These are phyloP conservation scores for Ursus arctos DNA, from an alignment of 2,113 vertebrate species.

Conservation along the genomic window DNA sequence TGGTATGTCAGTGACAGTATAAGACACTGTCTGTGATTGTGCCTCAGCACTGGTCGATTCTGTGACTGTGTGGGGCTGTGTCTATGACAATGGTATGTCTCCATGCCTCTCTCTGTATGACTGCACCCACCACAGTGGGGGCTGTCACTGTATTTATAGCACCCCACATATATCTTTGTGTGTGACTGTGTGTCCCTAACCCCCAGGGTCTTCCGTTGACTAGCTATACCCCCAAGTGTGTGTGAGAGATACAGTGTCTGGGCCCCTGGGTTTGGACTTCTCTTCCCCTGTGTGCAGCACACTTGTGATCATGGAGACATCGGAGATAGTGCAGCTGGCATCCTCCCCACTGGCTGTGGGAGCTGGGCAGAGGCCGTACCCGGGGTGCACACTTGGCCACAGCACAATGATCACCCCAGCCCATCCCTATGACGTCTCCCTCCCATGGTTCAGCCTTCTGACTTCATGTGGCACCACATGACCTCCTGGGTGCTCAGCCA, in stretches of 20 bases:
- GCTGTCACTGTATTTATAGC: background rate
- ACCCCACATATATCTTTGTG: background rate
- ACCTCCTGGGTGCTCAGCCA: constrained; percentile 88
- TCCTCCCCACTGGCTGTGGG: background rate
- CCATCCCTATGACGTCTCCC: background rate
- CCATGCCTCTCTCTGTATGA: background rate
- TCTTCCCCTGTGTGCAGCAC: background rate
- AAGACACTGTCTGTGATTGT: background rate
- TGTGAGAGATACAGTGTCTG: background rate
- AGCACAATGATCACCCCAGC: background rate
- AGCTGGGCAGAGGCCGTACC: background rate
- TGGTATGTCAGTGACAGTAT: background rate
- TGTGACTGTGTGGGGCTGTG: background rate
- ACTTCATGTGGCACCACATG: constrained; percentile 90
- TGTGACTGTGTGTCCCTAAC: background rate
- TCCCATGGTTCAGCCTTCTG: constrained; percentile 81
- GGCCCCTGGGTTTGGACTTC: background rate
- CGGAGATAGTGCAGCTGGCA: background rate
- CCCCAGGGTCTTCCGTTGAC: background rate
- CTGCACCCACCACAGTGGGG: background rate
- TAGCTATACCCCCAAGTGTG: background rate
- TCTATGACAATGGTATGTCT: background rate
- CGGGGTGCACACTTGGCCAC: background rate
- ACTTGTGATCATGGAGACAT: background rate
- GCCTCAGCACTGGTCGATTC: background rate